Conservation (phyloP, 2,113 vertebrate species). For the Actenoides hombroni region DNA sequence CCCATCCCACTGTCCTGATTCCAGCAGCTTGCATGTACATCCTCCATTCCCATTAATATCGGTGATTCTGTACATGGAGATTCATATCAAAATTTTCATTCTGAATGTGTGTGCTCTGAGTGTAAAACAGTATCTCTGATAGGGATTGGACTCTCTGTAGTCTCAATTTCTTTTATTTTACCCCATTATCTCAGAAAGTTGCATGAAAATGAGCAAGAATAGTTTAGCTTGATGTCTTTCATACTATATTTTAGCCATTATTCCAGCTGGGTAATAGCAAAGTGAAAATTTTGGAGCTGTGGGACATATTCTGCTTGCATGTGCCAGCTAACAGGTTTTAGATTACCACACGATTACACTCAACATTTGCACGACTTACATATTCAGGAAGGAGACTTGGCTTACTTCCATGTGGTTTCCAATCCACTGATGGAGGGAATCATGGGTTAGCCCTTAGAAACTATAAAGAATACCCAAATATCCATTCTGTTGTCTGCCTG, state of each 20-base stretch:
- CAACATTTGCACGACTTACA: background rate
- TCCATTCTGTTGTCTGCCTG: background rate
- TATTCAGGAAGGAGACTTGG: background rate
- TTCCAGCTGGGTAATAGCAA: background rate
- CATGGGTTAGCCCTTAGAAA: background rate
- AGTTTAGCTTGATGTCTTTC: background rate
- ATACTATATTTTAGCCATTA: background rate
- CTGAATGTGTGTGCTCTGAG: background rate
- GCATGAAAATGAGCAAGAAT: background rate
- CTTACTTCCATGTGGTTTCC: background rate
- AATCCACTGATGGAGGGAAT: background rate
- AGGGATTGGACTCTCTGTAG: background rate
- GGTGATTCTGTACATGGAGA: background rate
- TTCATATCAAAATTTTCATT: background rate
- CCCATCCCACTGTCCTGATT: background rate
- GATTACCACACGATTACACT: background rate
- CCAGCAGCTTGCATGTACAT: background rate
- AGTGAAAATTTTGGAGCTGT: background rate
- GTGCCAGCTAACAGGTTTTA: background rate
- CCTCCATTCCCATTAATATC: background rate
- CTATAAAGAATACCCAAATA: background rate
- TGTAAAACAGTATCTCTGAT: background rate
- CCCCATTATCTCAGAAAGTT: background rate
- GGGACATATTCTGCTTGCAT: background rate
- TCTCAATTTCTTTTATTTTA: background rate